Conservation (phyloP, 2,797 vertebrate genomes). For the Nyctalus aviator region DNA sequence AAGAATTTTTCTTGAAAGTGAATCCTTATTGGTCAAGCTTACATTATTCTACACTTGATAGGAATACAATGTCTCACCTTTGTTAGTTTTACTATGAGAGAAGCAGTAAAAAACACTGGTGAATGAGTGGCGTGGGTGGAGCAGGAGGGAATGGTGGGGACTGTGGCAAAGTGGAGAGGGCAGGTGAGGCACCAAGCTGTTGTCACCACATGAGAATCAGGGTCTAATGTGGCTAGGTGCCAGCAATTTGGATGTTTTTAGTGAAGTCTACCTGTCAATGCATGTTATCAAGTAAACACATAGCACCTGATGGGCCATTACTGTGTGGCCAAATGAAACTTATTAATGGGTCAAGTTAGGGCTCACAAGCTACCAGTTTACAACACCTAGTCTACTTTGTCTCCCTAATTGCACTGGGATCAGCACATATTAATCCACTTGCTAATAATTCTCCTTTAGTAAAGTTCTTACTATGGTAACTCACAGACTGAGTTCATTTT, state of each 20-base stretch:
- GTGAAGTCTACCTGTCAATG: background rate
- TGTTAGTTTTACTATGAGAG: background rate
- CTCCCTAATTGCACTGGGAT: background rate
- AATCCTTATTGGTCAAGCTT: background rate
- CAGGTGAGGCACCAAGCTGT: background rate
- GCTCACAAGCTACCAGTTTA: background rate
- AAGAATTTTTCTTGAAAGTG: constrained; percentile 8
- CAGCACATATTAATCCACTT: background rate
- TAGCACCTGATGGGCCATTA: background rate
- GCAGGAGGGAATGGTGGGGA: background rate
- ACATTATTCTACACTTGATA: background rate
- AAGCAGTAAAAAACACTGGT: background rate
- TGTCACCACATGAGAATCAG: background rate
- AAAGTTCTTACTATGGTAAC: background rate
- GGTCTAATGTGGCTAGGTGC: background rate
- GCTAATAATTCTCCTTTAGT: background rate
- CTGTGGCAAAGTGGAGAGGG: background rate
- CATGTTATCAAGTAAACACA: background rate
- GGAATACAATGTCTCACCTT: background rate
- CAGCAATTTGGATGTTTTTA: background rate
- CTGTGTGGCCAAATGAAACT: background rate
- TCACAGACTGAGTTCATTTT: background rate
- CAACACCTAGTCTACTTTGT: background rate
- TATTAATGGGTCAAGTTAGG: background rate
- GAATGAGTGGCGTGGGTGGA: background rate